A percentile compares a stretch with the other conserved stretches of the same genome.
Evolutionary conservation across 2,113 vertebrate genomes (phyloP).

Genomic region (Cricetomys ansorgei): DNA sequence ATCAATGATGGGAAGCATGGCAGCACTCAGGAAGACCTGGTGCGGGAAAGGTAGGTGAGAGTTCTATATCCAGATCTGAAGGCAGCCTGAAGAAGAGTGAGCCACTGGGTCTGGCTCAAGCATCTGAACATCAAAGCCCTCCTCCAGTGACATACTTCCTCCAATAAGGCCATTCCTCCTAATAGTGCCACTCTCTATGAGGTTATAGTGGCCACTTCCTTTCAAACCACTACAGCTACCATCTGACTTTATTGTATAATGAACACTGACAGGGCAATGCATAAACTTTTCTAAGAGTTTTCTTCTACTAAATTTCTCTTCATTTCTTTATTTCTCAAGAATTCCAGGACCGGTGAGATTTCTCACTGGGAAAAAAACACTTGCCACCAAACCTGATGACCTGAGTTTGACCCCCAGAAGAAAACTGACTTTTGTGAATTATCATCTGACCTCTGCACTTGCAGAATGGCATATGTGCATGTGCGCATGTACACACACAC

Average conservation of each 20-base stretch:
- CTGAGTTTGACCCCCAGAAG: background rate
- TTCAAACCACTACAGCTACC: too few species aligned
- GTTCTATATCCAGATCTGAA: too few species aligned
- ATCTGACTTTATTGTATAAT: background rate
- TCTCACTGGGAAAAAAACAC: background rate
- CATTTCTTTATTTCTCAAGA: slow-evolving; percentile 14
- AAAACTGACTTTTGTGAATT: background rate
- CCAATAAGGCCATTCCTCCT: too few species aligned
- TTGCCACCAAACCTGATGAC: background rate
- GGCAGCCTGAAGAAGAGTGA: too few species aligned
- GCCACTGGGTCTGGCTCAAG: too few species aligned
- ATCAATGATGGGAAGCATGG: too few species aligned
- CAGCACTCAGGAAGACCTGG: too few species aligned
- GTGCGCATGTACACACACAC: background rate
- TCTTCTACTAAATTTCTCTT: background rate
- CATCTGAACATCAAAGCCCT: too few species aligned
- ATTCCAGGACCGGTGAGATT: background rate
- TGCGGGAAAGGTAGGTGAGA: too few species aligned
- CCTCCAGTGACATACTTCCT: too few species aligned
- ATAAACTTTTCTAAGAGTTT: background rate
- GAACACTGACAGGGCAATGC: background rate
- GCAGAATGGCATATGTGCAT: background rate
- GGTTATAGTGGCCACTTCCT: too few species aligned
- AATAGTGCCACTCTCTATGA: too few species aligned
- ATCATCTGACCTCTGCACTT: background rate